Conservation (phyloP, 1,140 invertebrate genomes). For the Formica exsecta region DNA sequence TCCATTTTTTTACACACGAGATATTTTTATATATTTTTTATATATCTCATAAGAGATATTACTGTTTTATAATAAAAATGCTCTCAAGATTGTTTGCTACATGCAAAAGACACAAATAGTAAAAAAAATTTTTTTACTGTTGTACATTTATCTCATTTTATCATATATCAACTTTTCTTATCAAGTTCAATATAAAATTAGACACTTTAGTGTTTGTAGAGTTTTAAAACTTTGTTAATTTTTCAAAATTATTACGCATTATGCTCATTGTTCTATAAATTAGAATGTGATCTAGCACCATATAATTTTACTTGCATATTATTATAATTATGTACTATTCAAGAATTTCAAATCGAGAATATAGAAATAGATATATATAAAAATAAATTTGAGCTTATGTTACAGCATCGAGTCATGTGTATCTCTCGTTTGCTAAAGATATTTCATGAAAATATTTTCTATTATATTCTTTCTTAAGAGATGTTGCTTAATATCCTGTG, state of each 20-base stretch:
- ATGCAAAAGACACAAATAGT: neutral
- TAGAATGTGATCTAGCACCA: neutral
- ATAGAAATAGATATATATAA: neutral
- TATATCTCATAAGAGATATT: neutral
- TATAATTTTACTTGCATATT: slow-evolving; percentile 4
- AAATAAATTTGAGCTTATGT: neutral
- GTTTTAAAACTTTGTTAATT: neutral
- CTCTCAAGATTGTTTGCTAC: neutral
- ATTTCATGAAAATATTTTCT: slow-evolving; percentile 15
- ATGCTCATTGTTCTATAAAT: neutral
- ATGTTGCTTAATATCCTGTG: slow-evolving; percentile 32
- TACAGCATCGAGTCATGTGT: neutral
- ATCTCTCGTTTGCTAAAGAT: slow-evolving; percentile 19
- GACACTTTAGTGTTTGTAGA: neutral
- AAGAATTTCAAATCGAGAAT: neutral
- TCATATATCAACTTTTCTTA: neutral
- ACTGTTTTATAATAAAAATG: neutral
- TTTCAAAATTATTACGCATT: neutral
- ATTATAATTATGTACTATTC: neutral
- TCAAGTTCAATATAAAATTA: neutral
- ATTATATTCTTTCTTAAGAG: slow-evolving; percentile 15
- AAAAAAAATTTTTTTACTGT: neutral
- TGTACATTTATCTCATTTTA: neutral
- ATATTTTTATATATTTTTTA: neutral
- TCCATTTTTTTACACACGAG: neutral